These are phyloP conservation scores for Oceanodroma leucorhoa DNA, from an alignment of 2,797 vertebrate species.

Conservation along the genomic window DNA sequence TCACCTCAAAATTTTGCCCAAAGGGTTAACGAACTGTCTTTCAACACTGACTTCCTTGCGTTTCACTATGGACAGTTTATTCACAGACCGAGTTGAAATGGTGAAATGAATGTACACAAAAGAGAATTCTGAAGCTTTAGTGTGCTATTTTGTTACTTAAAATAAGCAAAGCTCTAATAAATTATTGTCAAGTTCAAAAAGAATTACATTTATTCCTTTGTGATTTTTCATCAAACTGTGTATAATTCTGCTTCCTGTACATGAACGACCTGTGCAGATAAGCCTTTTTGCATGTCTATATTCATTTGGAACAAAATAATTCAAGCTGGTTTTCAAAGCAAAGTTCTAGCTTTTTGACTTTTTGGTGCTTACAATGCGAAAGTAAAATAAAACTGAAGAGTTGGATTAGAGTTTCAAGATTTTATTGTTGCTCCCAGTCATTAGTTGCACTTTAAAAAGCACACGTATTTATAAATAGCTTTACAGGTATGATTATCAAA, in stretches of 20 bases:
- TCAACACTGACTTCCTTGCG: conserved; percentile 14
- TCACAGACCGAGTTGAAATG: not conserved
- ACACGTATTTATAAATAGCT: not conserved
- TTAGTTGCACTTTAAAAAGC: not conserved
- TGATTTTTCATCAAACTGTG: conserved; percentile 56
- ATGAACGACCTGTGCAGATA: conserved; percentile 60
- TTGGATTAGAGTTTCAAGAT: not conserved
- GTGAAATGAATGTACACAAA: conserved; percentile 63
- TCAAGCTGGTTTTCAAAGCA: conserved; percentile 19
- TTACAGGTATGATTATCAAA: not conserved
- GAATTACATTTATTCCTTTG: conserved; percentile 57
- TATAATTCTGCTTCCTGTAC: conserved; percentile 67
- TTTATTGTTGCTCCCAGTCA: not conserved
- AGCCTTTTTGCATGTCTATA: conserved; percentile 29
- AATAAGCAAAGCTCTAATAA: conserved; percentile 62
- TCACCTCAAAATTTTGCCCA: not conserved
- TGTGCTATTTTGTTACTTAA: conserved; percentile 56
- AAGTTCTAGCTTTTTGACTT: not conserved
- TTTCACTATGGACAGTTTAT: conserved; percentile 24
- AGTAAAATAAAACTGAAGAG: not conserved
- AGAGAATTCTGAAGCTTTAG: conserved; percentile 48
- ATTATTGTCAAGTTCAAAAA: conserved; percentile 70
- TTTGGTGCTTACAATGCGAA: not conserved
- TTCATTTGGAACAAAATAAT: conserved; percentile 37
- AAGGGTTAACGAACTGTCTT: conserved; percentile 23